Evolutionary conservation across 2,888 invertebrate genomes (phyloP).

Genomic region (Cheilosia grossa): DNA sequence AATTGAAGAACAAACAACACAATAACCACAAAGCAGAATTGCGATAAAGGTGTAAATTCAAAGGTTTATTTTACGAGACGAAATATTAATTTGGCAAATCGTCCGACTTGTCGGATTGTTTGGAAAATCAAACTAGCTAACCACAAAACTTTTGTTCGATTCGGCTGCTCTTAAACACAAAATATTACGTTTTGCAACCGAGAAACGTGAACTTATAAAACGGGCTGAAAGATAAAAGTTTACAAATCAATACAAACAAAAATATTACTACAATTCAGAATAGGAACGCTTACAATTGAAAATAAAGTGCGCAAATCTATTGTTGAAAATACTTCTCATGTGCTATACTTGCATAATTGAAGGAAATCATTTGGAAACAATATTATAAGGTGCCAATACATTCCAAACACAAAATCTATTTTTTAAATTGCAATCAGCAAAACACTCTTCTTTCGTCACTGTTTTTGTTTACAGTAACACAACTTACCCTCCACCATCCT

Average conservation of each 20-base stretch:
- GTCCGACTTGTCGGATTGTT: no score
- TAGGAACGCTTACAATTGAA: background rate
- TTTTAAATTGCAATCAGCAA: conserved; percentile 50
- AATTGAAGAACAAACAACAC: no score
- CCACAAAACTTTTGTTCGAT: no score
- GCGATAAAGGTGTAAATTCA: no score
- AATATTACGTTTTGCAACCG: no score
- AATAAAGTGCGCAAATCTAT: background rate
- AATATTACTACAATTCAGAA: background rate
- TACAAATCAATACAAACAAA: background rate
- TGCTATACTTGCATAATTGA: background rate
- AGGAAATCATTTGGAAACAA: conserved; percentile 43
- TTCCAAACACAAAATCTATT: conserved; percentile 31
- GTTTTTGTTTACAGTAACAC: conserved; percentile 42
- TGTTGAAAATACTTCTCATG: conserved; percentile 1
- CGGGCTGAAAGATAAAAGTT: background rate
- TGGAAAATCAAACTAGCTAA: no score
- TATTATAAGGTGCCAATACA: conserved; percentile 41
- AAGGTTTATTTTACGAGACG: no score
- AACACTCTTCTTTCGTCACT: conserved; percentile 52
- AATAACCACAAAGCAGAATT: no score
- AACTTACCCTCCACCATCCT: conserved; percentile 84
- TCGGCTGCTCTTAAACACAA: no score
- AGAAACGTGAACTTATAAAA: no score
- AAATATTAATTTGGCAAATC: no score